phyloP scores from a whole-genome alignment of 2,797 vertebrate genomes.

The Hybognathus amarus region DNA sequence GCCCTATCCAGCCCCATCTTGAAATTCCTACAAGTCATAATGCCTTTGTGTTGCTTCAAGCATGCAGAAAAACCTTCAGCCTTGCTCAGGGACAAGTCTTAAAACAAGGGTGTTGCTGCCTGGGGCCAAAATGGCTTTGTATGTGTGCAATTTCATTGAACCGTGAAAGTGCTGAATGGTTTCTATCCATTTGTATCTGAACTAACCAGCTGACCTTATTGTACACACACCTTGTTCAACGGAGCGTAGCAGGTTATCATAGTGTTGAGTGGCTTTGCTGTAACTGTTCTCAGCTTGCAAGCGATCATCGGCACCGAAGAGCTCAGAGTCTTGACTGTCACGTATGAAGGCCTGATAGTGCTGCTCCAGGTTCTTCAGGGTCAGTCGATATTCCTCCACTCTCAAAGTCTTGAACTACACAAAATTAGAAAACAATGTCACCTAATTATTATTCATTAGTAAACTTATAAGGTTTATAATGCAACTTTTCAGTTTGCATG shows the following conservation, averaged over 20 bases:
- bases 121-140: not conserved
- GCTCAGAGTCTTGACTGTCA: slow-evolving; percentile 86
- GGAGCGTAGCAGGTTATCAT: slow-evolving; percentile 84
- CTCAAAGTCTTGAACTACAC: slow-evolving; percentile 87
- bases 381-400: slow-evolving; percentile 86
- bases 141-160: not conserved
- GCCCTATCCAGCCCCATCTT: not conserved
- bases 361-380: slow-evolving; percentile 84
- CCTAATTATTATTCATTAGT: not conserved
- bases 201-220: not conserved
- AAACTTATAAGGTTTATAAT: not conserved
- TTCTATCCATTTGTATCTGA: not conserved
- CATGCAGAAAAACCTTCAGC: not conserved
- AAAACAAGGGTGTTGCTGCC: not conserved
- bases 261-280: slow-evolving; percentile 82
- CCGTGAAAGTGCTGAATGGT: not conserved
- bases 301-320: slow-evolving; percentile 88
- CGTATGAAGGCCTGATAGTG: slow-evolving; percentile 92
- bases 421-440: not conserved
- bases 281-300: slow-evolving; percentile 87
- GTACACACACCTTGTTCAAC: slow-evolving; percentile 84
- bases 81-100: not conserved
- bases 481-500: not conserved
- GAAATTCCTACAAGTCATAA: not conserved
- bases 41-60: slow-evolving; percentile 4